Percentiles rank a stretch among this genome's conserved stretches.
Evolutionary conservation across 2,888 invertebrate species (phyloP).

Genomic region (Argyresthia goedartella): DNA sequence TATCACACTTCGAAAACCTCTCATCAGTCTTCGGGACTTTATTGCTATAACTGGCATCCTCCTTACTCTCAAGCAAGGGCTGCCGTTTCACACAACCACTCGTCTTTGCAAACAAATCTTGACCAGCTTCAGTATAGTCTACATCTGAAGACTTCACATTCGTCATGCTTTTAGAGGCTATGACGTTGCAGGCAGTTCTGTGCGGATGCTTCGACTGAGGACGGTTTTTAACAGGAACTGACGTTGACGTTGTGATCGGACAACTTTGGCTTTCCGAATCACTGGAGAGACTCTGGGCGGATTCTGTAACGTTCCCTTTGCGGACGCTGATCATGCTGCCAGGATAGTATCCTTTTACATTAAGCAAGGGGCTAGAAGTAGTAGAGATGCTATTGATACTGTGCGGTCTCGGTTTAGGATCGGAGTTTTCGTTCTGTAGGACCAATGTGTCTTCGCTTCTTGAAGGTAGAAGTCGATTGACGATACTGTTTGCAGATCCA

Average conservation of each 20-base stretch:
- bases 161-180: slow-evolving; percentile 73
- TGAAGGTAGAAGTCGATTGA: slow-evolving; percentile 77
- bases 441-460: slow-evolving; percentile 84
- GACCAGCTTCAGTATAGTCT: slow-evolving; percentile 55
- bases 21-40: slow-evolving; percentile 65
- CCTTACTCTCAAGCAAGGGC: slow-evolving; percentile 53
- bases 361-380: slow-evolving; percentile 78
- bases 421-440: slow-evolving; percentile 44
- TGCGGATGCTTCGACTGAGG: slow-evolving; percentile 43
- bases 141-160: slow-evolving; percentile 69
- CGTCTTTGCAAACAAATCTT: slow-evolving; percentile 38
- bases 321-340: slow-evolving; percentile 76
- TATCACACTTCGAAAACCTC: slow-evolving; percentile 22
- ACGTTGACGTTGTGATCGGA: slow-evolving; percentile 47
- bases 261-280: slow-evolving; percentile 73
- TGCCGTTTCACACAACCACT: slow-evolving; percentile 58
- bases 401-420: slow-evolving; percentile 67
- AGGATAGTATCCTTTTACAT: slow-evolving; percentile 72
- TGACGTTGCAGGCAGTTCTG: slow-evolving; percentile 47
- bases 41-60: slow-evolving; percentile 59
- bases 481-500: slow-evolving; percentile 52
- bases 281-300: slow-evolving; percentile 76
- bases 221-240: slow-evolving; percentile 69
- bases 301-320: slow-evolving; percentile 73
- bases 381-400: slow-evolving; percentile 74